phyloP scores from a whole-genome alignment of 1,140 invertebrate genomes.

The Limonius californicus region DNA sequence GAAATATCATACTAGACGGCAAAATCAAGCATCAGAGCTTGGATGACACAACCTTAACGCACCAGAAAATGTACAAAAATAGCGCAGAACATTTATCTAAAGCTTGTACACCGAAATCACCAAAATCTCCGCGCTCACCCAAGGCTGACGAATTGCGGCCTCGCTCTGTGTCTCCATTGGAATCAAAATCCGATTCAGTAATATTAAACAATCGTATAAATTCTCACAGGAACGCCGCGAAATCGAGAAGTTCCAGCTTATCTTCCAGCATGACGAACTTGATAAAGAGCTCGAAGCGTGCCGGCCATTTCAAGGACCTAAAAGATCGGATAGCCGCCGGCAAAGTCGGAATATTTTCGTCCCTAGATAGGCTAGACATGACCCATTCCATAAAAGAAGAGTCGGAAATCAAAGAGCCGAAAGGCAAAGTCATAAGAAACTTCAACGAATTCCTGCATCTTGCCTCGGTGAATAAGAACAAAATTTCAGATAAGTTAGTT shows the following conservation, averaged over 20 bases:
- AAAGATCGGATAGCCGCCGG: conserved; percentile 50
- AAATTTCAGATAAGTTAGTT: conserved; percentile 45
- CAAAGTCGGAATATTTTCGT: conserved; percentile 51
- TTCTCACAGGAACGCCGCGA: conserved; percentile 33
- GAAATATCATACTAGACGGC: conserved; percentile 39
- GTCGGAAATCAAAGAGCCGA: conserved; percentile 38
- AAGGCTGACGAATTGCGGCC: conserved; percentile 32
- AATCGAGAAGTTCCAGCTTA: conserved; percentile 33
- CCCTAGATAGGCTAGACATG: conserved; percentile 51
- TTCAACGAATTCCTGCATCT: conserved; percentile 81
- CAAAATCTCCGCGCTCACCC: conserved; percentile 16
- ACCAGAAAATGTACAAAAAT: conserved; percentile 26
- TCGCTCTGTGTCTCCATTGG: conserved; percentile 42
- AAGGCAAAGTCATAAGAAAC: conserved; percentile 68
- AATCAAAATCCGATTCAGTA: conserved; percentile 44
- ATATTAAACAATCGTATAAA: conserved; percentile 41
- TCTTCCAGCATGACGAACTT: conserved; percentile 46
- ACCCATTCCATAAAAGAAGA: conserved; percentile 41
- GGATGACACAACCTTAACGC: conserved; percentile 54
- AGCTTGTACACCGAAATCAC: conserved; percentile 28
- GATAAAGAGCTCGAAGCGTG: conserved; percentile 41
- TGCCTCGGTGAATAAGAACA: conserved; percentile 61
- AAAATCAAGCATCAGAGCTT: conserved; percentile 57
- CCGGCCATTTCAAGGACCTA: conserved; percentile 52
- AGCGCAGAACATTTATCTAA: conserved; percentile 23